Conservation (phyloP, 2,888 invertebrate species). For the Drosophila mimica region DNA sequence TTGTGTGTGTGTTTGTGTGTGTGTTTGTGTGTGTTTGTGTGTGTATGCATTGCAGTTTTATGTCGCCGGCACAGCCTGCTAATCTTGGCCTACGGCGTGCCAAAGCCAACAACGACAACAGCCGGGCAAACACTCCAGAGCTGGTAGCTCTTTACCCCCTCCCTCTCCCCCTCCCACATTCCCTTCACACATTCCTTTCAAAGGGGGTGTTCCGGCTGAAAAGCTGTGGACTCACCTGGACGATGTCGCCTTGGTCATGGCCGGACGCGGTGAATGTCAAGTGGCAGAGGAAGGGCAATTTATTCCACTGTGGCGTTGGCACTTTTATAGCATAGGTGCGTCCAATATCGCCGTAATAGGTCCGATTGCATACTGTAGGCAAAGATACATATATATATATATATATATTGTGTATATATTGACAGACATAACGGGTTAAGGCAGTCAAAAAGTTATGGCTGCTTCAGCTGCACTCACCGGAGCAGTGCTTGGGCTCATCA, state of each 20-base stretch:
- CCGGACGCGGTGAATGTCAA: conserved; percentile 96
- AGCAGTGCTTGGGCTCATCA: conserved; percentile 93
- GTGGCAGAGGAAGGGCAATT: conserved; percentile 94
- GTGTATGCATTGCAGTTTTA: conserved; percentile 65
- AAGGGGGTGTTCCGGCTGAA: neutral
- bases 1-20: conserved; percentile 12
- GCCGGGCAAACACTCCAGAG: conserved; percentile 36
- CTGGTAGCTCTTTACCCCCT: neutral
- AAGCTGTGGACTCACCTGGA: conserved; percentile 87
- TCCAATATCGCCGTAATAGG: conserved; percentile 95
- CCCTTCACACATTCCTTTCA: neutral
- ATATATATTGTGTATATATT: conserved; percentile 7
- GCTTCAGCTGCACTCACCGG: conserved; percentile 86
- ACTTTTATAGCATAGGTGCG: conserved; percentile 92
- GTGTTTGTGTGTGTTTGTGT: conserved; percentile 10
- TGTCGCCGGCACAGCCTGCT: conserved; percentile 61
- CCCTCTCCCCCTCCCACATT: too few species aligned
- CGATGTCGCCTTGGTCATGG: conserved; percentile 94
- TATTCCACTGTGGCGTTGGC: conserved; percentile 89
- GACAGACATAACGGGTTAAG: neutral
- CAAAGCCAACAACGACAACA: conserved; percentile 56
- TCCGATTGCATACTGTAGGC: conserved; percentile 91
- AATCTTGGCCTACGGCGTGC: conserved; percentile 68
- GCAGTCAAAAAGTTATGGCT: neutral
- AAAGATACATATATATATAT: conserved; percentile 31